These are phyloP conservation scores for Drosophila miranda DNA, from an alignment of 1,140 invertebrate genomes.

Conservation along the genomic window DNA sequence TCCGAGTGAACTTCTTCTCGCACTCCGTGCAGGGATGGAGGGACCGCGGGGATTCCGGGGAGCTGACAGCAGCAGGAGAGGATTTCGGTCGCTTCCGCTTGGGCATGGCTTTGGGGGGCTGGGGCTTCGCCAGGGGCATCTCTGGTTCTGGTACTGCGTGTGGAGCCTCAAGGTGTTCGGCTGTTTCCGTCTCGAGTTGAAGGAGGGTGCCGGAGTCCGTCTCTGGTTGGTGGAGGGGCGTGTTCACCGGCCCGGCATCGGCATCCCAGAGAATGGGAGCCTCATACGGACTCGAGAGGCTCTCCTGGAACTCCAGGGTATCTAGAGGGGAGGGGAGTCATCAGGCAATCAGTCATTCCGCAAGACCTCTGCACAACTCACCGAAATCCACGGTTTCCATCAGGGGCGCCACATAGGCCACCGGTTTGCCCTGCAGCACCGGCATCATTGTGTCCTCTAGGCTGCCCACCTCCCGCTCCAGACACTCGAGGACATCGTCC, in stretches of 20 bases:
- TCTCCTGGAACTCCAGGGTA: slow-evolving; percentile 32
- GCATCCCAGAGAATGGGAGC: slow-evolving; percentile 12
- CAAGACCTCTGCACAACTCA: slow-evolving; percentile 9
- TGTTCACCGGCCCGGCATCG: slow-evolving; percentile 50
- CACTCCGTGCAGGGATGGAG: slow-evolving; percentile 63
- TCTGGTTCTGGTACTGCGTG: neutral
- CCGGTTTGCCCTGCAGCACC: slow-evolving; percentile 23
- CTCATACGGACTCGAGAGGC: slow-evolving; percentile 7
- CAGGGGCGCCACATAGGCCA: slow-evolving; percentile 38
- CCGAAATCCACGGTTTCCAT: slow-evolving; percentile 63
- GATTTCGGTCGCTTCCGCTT: neutral
- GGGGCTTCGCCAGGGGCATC: neutral
- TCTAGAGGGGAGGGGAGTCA: slow-evolving; percentile 5
- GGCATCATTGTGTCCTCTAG: slow-evolving; percentile 32
- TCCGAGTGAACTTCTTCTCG: slow-evolving; percentile 77
- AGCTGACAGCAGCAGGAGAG: neutral
- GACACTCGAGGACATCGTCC: slow-evolving; percentile 66
- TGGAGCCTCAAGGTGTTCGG: slow-evolving; percentile 4
- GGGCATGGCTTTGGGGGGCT: slow-evolving; percentile 17
- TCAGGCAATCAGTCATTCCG: too few relatives aligned
- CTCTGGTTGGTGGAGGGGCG: slow-evolving; percentile 45
- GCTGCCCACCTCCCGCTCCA: slow-evolving; percentile 64
- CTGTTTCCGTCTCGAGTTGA: neutral
- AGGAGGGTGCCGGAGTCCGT: slow-evolving; percentile 11
- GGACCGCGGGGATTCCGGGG: slow-evolving; percentile 23